Evolutionary conservation across 2,797 vertebrate genomes (phyloP), one percentile per base, ranked within the genome.

Genomic region (Notamacropus eugenii): DNA sequence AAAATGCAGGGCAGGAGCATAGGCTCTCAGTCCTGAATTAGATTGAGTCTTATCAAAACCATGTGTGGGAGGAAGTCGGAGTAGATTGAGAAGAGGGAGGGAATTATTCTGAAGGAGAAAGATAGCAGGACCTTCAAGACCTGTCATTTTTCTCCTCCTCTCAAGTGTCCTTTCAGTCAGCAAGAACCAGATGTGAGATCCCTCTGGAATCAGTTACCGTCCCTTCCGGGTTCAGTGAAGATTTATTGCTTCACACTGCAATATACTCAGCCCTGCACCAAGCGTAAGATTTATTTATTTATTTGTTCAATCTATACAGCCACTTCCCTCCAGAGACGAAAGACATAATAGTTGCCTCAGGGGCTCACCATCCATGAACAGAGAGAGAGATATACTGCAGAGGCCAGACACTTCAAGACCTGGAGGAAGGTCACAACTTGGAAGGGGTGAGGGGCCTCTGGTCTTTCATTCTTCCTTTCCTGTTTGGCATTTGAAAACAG

Each of bases 241-340:
- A 97, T 95, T 96, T 96, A 93, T 54, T 90, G 2, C 74, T 90
- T 92, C 54, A 94, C 46, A 1, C 16, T 29, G 92, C 91, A 92
- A 55, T 52, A 87, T 55, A 90, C 50, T 62, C 90, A 92, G 96
- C 34, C 31, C 67, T 50, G 67, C 29, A 55, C n/a, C 93, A 92
- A 93, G 94, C 9, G 55, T 56, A 82, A 96, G 92, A 95, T 55
- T 90, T 90, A 97, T 93, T 82, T 91, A 96, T 96, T 95, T 90
- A 93, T 97, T 96, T 95, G 92, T 58, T 97, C 59, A 54, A 67
- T 94, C 95, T 97, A 50, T 91, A 91, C 93, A 97, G 93, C 92
- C 92, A 3, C 27, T 93, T 97, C 97, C 94, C 93, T 96, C n/a
- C 0, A 24, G 0, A 58, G 94, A 87, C 52, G 57, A 94, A n/a